Conservation (phyloP, 2,113 vertebrate genomes). For the Larimichthys polyactis region DNA sequence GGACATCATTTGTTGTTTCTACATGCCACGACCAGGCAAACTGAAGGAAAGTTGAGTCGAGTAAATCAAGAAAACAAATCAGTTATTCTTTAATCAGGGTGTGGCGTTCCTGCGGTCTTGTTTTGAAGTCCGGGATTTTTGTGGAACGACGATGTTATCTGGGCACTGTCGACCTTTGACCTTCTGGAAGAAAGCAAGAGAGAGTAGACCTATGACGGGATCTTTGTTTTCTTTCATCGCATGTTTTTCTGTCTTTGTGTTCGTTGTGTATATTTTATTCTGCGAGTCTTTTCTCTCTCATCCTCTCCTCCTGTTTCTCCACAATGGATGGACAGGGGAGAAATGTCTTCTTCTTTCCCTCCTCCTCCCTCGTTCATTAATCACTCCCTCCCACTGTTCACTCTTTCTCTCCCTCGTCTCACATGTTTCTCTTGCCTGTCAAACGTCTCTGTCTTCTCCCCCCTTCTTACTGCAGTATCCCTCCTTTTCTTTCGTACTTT, state of each 20-base stretch:
- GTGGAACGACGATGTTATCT: background rate
- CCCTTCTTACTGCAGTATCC: background rate
- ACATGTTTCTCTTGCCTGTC: constrained; percentile 40
- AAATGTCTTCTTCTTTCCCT: constrained; percentile 26
- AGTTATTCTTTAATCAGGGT: constrained; percentile 21
- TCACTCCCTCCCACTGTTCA: constrained; percentile 56
- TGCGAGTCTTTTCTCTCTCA: background rate
- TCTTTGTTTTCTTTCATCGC: background rate
- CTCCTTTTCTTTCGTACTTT: background rate
- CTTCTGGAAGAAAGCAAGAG: background rate
- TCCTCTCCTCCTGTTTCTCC: background rate
- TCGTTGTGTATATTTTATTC: background rate
- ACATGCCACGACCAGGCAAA: background rate
- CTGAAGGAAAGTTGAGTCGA: background rate
- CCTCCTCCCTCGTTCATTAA: constrained; percentile 59
- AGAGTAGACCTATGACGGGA: background rate
- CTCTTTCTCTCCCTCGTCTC: constrained; percentile 12
- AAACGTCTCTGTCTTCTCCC: constrained; percentile 31
- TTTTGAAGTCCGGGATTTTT: too few species aligned
- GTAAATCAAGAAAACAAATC: constrained; percentile 19
- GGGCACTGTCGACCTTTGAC: constrained; percentile 41
- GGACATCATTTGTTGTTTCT: background rate
- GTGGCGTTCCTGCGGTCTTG: background rate
- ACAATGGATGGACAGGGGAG: constrained; percentile 44
- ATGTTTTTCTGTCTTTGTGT: background rate